These are phyloP conservation scores for Amphipoea lucens DNA, from an alignment of 2,888 invertebrate genomes.

Conservation along the genomic window DNA sequence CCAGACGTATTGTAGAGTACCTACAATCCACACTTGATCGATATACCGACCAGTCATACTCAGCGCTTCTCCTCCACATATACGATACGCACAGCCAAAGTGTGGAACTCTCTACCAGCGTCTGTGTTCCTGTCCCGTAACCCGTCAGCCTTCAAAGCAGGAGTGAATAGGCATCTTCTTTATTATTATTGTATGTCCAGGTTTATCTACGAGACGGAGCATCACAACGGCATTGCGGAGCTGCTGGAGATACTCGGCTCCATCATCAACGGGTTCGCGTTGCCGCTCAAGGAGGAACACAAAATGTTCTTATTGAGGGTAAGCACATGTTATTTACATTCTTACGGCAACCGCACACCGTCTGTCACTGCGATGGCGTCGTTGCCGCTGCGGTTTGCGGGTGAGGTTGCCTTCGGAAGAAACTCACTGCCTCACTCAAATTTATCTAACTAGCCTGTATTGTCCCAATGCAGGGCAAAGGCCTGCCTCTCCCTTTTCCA, in stretches of 20 bases:
- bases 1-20: too few relatives aligned
- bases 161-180: not conserved
- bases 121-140: not conserved
- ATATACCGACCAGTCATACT: too few relatives aligned
- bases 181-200: conserved; percentile 82
- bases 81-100: not conserved
- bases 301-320: conserved; percentile 98
- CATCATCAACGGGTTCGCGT: conserved; percentile 99
- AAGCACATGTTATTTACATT: conserved; percentile 35
- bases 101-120: not conserved
- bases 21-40: too few relatives aligned
- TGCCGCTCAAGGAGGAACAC: conserved; percentile 99
- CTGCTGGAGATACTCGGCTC: conserved; percentile 99
- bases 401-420: not conserved
- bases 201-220: conserved; percentile 99
- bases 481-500: too few relatives aligned
- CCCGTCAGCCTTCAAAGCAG: not conserved
- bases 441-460: too few relatives aligned
- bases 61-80: too few relatives aligned
- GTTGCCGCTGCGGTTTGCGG: not conserved
- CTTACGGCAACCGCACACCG: not conserved
- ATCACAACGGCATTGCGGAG: conserved; percentile 99
- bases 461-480: too few relatives aligned
- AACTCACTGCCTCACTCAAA: not conserved
- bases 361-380: not conserved